A percentile compares a stretch with the other conserved stretches of the same genome.
Evolutionary conservation across 92 coral and sea anemone species (phyloP).

Genomic region (Epizoanthus stellaris): DNA sequence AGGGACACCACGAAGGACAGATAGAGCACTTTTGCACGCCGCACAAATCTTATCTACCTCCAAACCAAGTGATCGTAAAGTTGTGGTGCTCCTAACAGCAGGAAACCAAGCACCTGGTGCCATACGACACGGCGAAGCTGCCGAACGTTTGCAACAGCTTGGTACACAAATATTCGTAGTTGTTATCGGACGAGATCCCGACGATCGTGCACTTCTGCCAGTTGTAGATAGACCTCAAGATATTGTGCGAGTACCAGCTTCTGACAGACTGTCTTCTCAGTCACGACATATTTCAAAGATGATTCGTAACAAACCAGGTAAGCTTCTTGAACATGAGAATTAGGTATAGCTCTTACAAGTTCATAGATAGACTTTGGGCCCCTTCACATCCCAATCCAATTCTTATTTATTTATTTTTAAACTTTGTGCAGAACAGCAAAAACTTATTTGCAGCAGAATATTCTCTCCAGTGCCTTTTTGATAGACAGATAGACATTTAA

Average conservation of each 20-base stretch:
- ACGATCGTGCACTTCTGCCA: conserved; percentile 2
- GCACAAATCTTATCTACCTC: conserved; percentile 1
- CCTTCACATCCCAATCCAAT: no score
- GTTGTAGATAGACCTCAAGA: conserved; percentile 8
- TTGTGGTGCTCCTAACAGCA: conserved; percentile 1
- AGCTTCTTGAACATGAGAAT: no score
- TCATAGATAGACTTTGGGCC: no score
- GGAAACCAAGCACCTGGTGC: conserved; percentile 4
- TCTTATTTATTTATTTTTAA: no score
- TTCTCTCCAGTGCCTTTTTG: no score
- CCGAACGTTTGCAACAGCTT: not conserved
- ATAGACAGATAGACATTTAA: no score
- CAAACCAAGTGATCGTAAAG: conserved; percentile 5
- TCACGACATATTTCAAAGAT: not conserved
- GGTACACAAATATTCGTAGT: conserved; percentile 22
- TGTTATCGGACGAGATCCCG: not conserved
- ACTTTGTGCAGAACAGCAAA: no score
- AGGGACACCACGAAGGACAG: conserved; percentile 1
- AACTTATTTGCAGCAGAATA: no score
- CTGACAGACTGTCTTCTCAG: conserved; percentile 3
- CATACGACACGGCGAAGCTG: not conserved
- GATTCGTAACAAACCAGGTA: conserved; percentile 2
- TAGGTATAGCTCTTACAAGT: no score
- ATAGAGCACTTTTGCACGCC: conserved; percentile 7
- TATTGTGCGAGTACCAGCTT: conserved; percentile 5